Percentiles rank a stretch among this genome's conserved stretches.
Evolutionary conservation across 2,797 vertebrate species (phyloP).

Genomic region (Antennarius maculatus): DNA sequence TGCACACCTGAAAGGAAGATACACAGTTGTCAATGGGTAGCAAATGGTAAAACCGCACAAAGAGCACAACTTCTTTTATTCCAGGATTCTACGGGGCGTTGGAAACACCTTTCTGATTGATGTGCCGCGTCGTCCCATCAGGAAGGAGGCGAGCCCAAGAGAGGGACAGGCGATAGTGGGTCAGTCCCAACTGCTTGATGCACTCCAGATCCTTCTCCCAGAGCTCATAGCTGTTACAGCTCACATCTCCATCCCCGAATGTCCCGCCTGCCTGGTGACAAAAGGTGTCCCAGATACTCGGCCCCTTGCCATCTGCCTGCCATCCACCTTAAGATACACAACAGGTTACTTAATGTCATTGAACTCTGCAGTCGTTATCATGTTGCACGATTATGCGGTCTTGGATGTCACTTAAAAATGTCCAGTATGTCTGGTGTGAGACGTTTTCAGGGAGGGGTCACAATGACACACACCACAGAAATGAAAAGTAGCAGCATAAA

Average conservation of each 20-base stretch:
- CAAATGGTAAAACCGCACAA: slow-evolving; percentile 2
- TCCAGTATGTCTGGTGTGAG: background rate
- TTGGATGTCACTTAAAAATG: background rate
- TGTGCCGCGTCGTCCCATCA: slow-evolving; percentile 88
- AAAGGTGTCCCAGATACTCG: slow-evolving; percentile 93
- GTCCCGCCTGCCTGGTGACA: slow-evolving; percentile 88
- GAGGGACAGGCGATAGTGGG: slow-evolving; percentile 94
- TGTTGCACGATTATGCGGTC: slow-evolving; percentile 11
- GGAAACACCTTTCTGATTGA: slow-evolving; percentile 91
- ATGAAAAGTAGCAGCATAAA: background rate
- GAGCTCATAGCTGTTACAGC: slow-evolving; percentile 94
- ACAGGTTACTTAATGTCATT: slow-evolving; percentile 30
- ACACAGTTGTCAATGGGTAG: background rate
- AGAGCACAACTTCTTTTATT: background rate
- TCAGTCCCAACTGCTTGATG: slow-evolving; percentile 93
- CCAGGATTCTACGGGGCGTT: background rate
- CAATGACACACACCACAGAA: background rate
- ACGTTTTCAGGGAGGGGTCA: background rate
- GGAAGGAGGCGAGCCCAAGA: slow-evolving; percentile 97
- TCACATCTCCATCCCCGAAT: slow-evolving; percentile 89
- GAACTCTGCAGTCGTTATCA: slow-evolving; percentile 9
- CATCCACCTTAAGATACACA: slow-evolving; percentile 85
- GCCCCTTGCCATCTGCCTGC: slow-evolving; percentile 88
- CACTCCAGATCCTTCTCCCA: slow-evolving; percentile 96
- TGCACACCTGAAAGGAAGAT: slow-evolving; percentile 72